Evolutionary conservation across 2,888 invertebrate genomes (phyloP).

Genomic region (Sphaerophoria rueppellii): DNA sequence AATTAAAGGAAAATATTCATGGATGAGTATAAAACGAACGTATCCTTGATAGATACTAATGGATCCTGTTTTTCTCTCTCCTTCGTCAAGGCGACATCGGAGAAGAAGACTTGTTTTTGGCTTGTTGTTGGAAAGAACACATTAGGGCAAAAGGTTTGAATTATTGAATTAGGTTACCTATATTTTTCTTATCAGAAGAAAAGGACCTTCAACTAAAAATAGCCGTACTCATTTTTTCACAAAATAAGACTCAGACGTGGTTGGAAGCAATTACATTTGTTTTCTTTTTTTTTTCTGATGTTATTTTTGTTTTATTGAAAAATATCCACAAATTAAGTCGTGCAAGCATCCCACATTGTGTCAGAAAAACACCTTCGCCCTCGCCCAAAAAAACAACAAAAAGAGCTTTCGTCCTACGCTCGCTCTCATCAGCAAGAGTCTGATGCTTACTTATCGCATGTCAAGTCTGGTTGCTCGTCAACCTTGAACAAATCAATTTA

Average conservation of each 20-base stretch:
- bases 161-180: neutral
- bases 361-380: neutral
- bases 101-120: constrained; percentile 43
- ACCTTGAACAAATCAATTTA: constrained; percentile 12
- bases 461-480: neutral
- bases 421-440: neutral
- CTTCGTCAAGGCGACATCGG: too few relatives aligned
- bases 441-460: constrained; percentile 9
- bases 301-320: neutral
- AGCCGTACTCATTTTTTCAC: neutral
- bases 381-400: neutral
- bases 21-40: constrained; percentile 23
- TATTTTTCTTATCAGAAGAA: neutral
- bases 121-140: constrained; percentile 33
- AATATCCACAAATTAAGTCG: neutral
- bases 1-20: constrained; percentile 59
- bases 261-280: neutral
- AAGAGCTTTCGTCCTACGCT: neutral
- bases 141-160: neutral
- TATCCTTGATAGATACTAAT: constrained; percentile 17
- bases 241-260: neutral
- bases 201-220: neutral
- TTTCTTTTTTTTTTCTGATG: neutral
- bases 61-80: constrained; percentile 27
- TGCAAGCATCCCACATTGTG: constrained; percentile 11